Base-by-base conservation (phyloP, 1,140 invertebrate genomes). In the Amphibalanus amphitrite region DNA sequence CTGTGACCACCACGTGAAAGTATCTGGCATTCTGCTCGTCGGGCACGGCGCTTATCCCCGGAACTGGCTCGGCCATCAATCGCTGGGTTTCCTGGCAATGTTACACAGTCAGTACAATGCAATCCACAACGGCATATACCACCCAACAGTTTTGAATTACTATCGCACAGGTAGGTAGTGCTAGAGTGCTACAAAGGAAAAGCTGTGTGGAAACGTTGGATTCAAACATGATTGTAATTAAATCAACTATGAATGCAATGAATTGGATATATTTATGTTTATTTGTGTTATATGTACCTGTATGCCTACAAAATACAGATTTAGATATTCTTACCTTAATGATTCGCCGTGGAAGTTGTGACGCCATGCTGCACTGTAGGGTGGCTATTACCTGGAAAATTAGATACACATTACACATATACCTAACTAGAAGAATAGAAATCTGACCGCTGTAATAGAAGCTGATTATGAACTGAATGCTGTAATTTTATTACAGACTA, bases 21-120 rank as follows among this genome's bases (percentile, higher is more conserved):
- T 97, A 97, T 79, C 94, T 85, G 75, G 94, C 94, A 84, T 98
- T 98, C 72, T 84, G 87, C 77, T 98, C 95, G 83, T 97, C 95
- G 73, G 95, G 95, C 74, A 92, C 87, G 69, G 95, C 95, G 80
- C 89, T 91, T 72, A 98, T 98, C 28, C 95, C 95, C 72, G 93
- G 92, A 77, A 98, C 95, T 73, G 95, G 95, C 81, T 99, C 97
- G 82, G 92, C 89, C 89, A 98, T 93, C 81, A 99, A 85, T 79
- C 97, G 89, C 83, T 99, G 95, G 75, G 97, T 99, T 87, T 99
- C 97, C 89, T 97, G 73, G 47, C 71, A 38, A 38, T 38, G 38
- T 38, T 38, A 38, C 38, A 38, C 38, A 38, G 38, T 38, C n/a
- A n/a, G n/a, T n/a, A n/a, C n/a, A n/a, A n/a, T n/a, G n/a, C n/a